These are phyloP conservation scores for Polypterus bichir DNA, from an alignment of 2,113 vertebrate genomes.

Conservation along the genomic window DNA sequence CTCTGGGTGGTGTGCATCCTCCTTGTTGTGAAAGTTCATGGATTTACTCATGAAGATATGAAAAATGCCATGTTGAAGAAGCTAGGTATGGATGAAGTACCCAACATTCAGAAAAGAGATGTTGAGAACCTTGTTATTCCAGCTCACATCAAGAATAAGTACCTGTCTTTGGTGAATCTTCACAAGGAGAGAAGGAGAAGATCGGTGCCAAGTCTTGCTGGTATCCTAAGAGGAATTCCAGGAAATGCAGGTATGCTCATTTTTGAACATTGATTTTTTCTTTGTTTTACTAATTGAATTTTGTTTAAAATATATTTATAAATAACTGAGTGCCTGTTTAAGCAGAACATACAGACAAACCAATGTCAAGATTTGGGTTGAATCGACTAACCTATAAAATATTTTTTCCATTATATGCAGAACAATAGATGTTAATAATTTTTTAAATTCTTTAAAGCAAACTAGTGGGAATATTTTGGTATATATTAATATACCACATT, in stretches of 20 bases:
- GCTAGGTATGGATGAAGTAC: constrained; percentile 61
- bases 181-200: constrained; percentile 65
- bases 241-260: constrained; percentile 60
- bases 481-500: too few relatives aligned
- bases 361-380: too few relatives aligned
- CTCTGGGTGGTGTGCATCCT: constrained; percentile 36
- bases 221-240: constrained; percentile 69
- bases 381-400: too few relatives aligned
- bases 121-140: constrained; percentile 67
- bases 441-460: too few relatives aligned
- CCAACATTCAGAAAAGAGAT: constrained; percentile 61
- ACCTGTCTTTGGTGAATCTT: constrained; percentile 65
- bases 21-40: constrained; percentile 23
- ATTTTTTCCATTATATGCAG: too few relatives aligned
- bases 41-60: constrained; percentile 58
- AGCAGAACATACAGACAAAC: too few relatives aligned
- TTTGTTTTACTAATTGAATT: too few relatives aligned
- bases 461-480: too few relatives aligned
- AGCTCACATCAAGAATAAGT: constrained; percentile 62
- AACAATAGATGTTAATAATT: too few relatives aligned
- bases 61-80: constrained; percentile 60
- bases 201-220: constrained; percentile 67
- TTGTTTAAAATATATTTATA: too few relatives aligned
- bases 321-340: too few relatives aligned
- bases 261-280: background rate